Evolutionary conservation across 1,140 invertebrate genomes (phyloP).

Genomic region (Pristionchus pacificus): DNA sequence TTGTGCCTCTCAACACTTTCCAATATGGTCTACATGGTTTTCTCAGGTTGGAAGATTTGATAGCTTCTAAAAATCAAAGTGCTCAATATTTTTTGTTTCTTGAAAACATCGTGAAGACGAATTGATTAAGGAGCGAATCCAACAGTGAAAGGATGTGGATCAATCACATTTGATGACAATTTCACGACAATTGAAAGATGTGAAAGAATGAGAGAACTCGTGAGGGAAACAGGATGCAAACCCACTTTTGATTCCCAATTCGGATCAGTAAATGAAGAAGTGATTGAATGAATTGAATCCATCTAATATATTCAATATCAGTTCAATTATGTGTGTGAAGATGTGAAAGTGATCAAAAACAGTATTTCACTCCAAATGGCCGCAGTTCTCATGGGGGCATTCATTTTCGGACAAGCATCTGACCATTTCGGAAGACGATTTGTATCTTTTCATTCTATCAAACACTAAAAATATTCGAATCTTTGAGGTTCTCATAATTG

Average conservation of each 20-base stretch:
- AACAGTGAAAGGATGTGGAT: neutral
- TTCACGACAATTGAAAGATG: neutral
- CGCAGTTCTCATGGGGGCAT: conserved; percentile 33
- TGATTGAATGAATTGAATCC: neutral
- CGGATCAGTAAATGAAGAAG: conserved; percentile 28
- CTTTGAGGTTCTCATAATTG: conserved; percentile 1
- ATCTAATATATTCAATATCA: conserved; percentile 15
- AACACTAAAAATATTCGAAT: conserved; percentile 1
- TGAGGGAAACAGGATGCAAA: conserved; percentile 3
- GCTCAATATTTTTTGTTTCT: neutral
- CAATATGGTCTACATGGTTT: conserved; percentile 14
- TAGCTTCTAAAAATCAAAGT: conserved; percentile 20
- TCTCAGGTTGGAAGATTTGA: neutral
- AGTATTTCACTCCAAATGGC: conserved; percentile 40
- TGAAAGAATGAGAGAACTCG: neutral
- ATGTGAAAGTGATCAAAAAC: conserved; percentile 31
- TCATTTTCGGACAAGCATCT: conserved; percentile 34
- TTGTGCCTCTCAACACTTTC: conserved; percentile 16
- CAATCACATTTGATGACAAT: neutral
- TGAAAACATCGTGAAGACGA: neutral
- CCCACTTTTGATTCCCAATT: conserved; percentile 21
- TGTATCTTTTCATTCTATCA: conserved; percentile 15
- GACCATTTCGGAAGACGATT: conserved; percentile 33
- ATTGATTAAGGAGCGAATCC: neutral
- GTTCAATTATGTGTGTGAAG: conserved; percentile 31